Conservation (phyloP, 2,888 invertebrate species). For the Andricus curvator region DNA sequence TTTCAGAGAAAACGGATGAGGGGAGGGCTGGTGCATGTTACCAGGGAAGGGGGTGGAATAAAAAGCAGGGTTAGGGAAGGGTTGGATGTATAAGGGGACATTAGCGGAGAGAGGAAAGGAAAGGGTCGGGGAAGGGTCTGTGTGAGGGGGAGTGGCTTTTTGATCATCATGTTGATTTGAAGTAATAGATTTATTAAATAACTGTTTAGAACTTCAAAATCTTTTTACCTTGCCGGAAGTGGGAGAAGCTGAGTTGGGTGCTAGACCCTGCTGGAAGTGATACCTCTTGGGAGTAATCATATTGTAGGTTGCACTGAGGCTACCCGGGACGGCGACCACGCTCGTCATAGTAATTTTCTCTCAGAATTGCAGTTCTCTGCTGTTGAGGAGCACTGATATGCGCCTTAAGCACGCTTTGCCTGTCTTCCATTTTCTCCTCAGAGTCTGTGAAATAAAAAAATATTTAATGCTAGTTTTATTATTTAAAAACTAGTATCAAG, state of each 20-base stretch:
- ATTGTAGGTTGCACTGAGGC: slow-evolving; percentile 71
- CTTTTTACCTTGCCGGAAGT: slow-evolving; percentile 68
- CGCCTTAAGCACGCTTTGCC: slow-evolving; percentile 60
- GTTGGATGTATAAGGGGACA: no score
- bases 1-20: no score
- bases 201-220: not conserved
- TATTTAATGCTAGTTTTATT: no score
- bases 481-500: no score
- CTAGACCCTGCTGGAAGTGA: slow-evolving; percentile 71
- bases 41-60: no score
- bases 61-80: no score
- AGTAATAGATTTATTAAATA: no score
- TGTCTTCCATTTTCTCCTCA: slow-evolving; percentile 67
- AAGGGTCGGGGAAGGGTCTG: no score
- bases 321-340: slow-evolving; percentile 77
- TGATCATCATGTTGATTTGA: no score
- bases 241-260: slow-evolving; percentile 64
- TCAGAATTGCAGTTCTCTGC: slow-evolving; percentile 61
- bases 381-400: slow-evolving; percentile 63
- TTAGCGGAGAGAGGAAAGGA: no score
- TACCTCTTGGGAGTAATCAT: slow-evolving; percentile 74
- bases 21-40: no score
- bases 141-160: no score
- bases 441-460: slow-evolving; percentile 51
- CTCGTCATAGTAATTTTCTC: slow-evolving; percentile 78